Base-by-base conservation (phyloP, 2,113 vertebrate genomes). In the Columba janthina region DNA sequence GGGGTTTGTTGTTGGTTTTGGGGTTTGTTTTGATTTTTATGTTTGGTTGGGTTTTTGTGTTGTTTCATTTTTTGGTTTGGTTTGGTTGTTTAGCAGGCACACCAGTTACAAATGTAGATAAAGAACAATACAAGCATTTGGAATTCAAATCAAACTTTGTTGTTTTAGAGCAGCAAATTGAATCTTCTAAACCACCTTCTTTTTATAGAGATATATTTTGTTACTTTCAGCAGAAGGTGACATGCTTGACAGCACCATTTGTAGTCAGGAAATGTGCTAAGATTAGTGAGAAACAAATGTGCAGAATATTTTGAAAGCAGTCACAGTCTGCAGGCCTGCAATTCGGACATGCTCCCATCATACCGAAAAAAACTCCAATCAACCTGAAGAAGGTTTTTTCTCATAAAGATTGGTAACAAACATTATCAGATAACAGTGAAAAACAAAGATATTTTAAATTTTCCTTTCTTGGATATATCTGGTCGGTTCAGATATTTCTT, bases 191-290 rank as follows among this genome's bases (percentile, higher is more conserved):
- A 34, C 40, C 5, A 2, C 73, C 58, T 64, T 82, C 77, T 78
- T 96, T 91, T 85, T 57, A 6, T 18, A 65, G 54, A 64, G 40
- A 32, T 73, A 20, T 20, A 48, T 92, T 77, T 60, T 66, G 75
- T 57, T 85, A 21, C 53, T 89, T 93, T 86, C 72, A 72, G 85
- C 88, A 93, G 74, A 89, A 84, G 90, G 67, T 91, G 88, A 79
- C 56, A 46, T 44, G 74, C 87, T 78, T 76, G 58, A 64, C 80
- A 84, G 93, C 94, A 93, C 50, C 70, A 25, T 66, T 74, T 62
- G 29, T 53, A 61, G 75, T 44, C 65, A 67, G 80, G 29, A 85
- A 83, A 46, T 28, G 18, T 1, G 58, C 62, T 81, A 31, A 79
- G 48, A 11, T 73, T 24, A 76, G 48, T 11, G 44, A 70, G 88